phyloP scores from a whole-genome alignment of 2,888 invertebrate genomes.

The Tinea trinotella region DNA sequence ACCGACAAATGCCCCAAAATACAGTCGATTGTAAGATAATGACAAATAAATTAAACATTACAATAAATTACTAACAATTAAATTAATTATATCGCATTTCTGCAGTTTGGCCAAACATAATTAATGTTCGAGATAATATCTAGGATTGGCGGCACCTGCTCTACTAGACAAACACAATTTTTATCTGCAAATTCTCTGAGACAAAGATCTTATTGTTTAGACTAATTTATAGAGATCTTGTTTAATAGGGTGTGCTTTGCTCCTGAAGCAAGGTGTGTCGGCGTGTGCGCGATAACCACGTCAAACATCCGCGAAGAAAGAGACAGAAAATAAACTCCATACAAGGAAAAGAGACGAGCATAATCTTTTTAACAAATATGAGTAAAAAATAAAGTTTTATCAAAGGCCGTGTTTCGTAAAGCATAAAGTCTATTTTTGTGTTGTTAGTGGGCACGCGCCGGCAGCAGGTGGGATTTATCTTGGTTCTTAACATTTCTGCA shows the following conservation, averaged over 20 bases:
- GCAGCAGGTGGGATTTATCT: slow-evolving; percentile 57
- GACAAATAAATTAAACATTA: no score
- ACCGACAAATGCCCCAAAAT: no score
- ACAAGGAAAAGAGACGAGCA: slow-evolving; percentile 44
- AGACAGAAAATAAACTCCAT: slow-evolving; percentile 50
- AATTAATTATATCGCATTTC: neutral
- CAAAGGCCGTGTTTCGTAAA: neutral
- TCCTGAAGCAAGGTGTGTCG: slow-evolving; percentile 56
- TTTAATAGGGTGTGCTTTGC: slow-evolving; percentile 40
- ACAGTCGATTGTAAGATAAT: no score
- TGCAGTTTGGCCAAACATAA: neutral
- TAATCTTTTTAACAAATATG: slow-evolving; percentile 55
- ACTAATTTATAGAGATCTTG: slow-evolving; percentile 52
- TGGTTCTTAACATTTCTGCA: slow-evolving; percentile 51
- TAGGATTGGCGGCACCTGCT: slow-evolving; percentile 43
- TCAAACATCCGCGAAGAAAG: slow-evolving; percentile 62
- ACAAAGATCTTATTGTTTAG: slow-evolving; percentile 50
- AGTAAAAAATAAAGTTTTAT: neutral
- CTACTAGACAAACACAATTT: slow-evolving; percentile 41
- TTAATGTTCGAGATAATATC: slow-evolving; percentile 41
- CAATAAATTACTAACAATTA: neutral
- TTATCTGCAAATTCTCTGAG: slow-evolving; percentile 47
- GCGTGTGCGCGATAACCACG: slow-evolving; percentile 66
- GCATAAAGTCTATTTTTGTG: neutral
- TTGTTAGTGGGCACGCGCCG: slow-evolving; percentile 54